A percentile compares a stretch with the other conserved stretches of the same genome.
These are phyloP conservation scores for Dasypolia templi DNA, from an alignment of 2,888 invertebrate genomes.

Conservation along the genomic window DNA sequence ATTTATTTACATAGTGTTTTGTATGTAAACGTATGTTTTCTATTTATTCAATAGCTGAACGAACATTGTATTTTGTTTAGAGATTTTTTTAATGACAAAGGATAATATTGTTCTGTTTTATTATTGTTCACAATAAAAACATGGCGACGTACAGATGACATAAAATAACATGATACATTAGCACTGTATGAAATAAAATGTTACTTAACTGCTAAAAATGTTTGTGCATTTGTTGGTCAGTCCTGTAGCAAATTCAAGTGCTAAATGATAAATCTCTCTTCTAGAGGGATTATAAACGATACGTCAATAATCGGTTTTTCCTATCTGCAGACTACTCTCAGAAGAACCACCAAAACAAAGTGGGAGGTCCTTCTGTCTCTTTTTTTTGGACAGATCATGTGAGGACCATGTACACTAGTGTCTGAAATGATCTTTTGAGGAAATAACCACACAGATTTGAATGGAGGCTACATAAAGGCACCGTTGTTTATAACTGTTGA, in stretches of 20 bases:
- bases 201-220: background rate
- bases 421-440: no score
- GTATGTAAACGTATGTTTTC: slow-evolving; percentile 13
- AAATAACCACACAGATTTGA: no score
- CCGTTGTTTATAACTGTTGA: background rate
- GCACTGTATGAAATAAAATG: background rate
- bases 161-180: slow-evolving; percentile 9
- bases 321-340: no score
- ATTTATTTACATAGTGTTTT: slow-evolving; percentile 29
- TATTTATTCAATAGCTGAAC: slow-evolving; percentile 15
- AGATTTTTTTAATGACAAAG: slow-evolving; percentile 30
- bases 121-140: slow-evolving; percentile 4
- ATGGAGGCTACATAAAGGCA: background rate
- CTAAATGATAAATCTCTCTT: background rate
- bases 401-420: no score
- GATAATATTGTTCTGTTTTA: slow-evolving; percentile 24
- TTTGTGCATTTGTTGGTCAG: background rate
- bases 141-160: background rate
- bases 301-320: no score
- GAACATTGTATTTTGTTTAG: slow-evolving; percentile 9
- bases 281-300: no score
- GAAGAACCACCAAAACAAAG: no score
- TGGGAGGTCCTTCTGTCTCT: no score
- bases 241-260: background rate
- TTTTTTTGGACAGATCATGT: no score